A percentile compares a stretch with the other conserved stretches of the same genome.
These are phyloP conservation scores for Agrilus planipennis DNA, from an alignment of 1,140 invertebrate genomes.

Conservation along the genomic window DNA sequence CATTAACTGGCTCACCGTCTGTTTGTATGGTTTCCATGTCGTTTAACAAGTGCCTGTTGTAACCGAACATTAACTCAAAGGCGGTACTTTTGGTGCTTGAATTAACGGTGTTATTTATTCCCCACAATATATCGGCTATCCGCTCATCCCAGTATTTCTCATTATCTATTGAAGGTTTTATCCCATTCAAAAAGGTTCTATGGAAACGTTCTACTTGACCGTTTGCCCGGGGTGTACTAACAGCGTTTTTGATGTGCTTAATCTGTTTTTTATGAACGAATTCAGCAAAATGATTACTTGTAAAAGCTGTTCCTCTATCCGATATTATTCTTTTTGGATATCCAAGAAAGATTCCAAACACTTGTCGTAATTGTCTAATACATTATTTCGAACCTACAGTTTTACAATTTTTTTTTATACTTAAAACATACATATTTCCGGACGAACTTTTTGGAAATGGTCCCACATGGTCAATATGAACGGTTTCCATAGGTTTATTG, in stretches of 20 bases:
- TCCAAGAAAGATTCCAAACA: constrained; percentile 10
- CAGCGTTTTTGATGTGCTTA: background rate
- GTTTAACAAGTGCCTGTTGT: too few species aligned
- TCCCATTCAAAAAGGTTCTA: background rate
- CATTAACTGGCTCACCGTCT: too few species aligned
- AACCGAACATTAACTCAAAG: constrained; percentile 5
- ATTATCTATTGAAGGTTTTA: constrained; percentile 4
- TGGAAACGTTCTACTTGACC: constrained; percentile 6
- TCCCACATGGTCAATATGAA: constrained; percentile 17
- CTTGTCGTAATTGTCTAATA: constrained; percentile 10
- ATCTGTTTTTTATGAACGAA: constrained; percentile 1
- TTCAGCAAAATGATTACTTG: constrained; percentile 8
- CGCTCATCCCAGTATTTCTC: constrained; percentile 2
- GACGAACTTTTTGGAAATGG: constrained; percentile 18
- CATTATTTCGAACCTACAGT: constrained; percentile 10
- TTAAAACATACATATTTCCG: constrained; percentile 13
- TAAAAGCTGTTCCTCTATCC: constrained; percentile 14
- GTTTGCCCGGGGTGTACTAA: background rate
- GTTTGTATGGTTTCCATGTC: too few species aligned
- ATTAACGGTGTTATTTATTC: constrained; percentile 8
- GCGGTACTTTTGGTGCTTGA: background rate
- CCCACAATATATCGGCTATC: background rate
- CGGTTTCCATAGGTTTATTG: constrained; percentile 6
- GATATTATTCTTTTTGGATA: constrained; percentile 11
- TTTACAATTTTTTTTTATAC: constrained; percentile 15